Conservation (phyloP, 92 coral and sea anemone genomes). For the Porites divaricata region DNA sequence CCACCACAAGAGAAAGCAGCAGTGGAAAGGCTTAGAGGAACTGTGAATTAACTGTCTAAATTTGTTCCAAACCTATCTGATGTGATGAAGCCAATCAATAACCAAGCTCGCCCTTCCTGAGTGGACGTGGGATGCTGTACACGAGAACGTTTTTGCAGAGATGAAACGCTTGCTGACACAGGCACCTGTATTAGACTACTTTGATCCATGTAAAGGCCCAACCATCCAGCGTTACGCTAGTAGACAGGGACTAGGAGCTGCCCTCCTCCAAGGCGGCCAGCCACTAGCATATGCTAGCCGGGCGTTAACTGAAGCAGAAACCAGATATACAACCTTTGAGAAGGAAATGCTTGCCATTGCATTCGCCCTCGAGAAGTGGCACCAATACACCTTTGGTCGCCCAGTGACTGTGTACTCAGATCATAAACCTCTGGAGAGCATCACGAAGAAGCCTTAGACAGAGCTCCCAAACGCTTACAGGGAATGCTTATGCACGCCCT, state of each 20-base stretch:
- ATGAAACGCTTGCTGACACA: conserved; percentile 10
- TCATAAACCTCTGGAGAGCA: no score
- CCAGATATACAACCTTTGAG: conserved; percentile 22
- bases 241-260: conserved; percentile 36
- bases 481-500: no score
- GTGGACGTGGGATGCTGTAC: not conserved
- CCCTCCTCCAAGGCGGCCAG: conserved; percentile 29
- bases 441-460: no score
- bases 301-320: conserved; percentile 6
- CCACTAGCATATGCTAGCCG: conserved; percentile 32
- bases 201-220: conserved; percentile 8
- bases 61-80: conserved; percentile 18
- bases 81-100: conserved; percentile 18
- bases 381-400: no score
- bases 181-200: conserved; percentile 25
- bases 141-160: not conserved
- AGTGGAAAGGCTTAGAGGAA: conserved; percentile 26
- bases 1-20: conserved; percentile 9
- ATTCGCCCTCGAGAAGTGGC: not conserved
- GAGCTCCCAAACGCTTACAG: no score
- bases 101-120: not conserved
- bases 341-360: conserved; percentile 44
- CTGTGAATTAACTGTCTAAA: conserved; percentile 21
- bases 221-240: conserved; percentile 24
- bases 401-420: no score